phyloP scores from a whole-genome alignment of 2,113 vertebrate species.

The Anolis carolinensis region DNA sequence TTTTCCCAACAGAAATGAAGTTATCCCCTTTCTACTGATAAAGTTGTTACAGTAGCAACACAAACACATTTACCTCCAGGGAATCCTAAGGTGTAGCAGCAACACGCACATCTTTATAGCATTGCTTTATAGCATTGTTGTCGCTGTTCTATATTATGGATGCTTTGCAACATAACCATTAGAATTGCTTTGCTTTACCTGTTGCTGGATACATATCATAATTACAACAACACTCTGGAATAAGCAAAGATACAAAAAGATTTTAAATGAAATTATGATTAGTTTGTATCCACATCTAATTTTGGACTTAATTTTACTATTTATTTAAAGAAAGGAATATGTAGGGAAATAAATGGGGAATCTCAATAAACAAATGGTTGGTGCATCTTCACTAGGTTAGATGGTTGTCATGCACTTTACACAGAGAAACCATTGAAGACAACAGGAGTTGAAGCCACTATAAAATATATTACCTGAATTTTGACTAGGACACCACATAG shows the following conservation, averaged over 20 bases:
- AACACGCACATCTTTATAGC: conserved; percentile 8
- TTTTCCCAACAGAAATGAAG: conserved; percentile 38
- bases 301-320: not conserved
- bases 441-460: not conserved
- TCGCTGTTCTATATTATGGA: not conserved
- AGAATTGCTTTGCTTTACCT: not conserved
- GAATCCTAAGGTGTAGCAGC: conserved; percentile 40
- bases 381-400: too few species aligned
- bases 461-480: not conserved
- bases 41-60: conserved; percentile 38
- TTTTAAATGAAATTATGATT: not conserved
- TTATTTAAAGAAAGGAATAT: not conserved
- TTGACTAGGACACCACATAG: not conserved
- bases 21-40: conserved; percentile 44
- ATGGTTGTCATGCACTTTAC: not conserved
- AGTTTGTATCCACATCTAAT: not conserved
- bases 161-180: not conserved
- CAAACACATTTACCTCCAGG: not conserved
- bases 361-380: not conserved
- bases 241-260: not conserved
- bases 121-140: conserved; percentile 14
- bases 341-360: not conserved
- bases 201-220: not conserved
- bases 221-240: not conserved
- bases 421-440: not conserved